phyloP scores from a whole-genome alignment of 2,113 vertebrate species.

The Rhombomys opimus region DNA sequence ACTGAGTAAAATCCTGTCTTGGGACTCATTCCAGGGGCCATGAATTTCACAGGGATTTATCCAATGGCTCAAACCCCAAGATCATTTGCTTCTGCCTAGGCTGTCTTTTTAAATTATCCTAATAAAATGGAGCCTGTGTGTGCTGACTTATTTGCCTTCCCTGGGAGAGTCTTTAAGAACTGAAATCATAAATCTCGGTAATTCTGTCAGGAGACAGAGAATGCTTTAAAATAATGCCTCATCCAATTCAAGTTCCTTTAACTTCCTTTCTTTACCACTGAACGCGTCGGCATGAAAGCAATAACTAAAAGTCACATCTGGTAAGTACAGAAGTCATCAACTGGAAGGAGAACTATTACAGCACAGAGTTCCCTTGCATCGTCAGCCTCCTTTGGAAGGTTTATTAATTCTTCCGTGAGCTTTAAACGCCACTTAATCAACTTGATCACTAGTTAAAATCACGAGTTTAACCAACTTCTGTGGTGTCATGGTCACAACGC shows the following conservation, averaged over 20 bases:
- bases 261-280: not conserved
- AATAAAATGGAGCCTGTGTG: not conserved
- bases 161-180: not conserved
- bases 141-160: slow-evolving; percentile 7
- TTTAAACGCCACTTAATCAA: slow-evolving; percentile 24
- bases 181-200: not conserved
- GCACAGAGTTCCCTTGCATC: not conserved
- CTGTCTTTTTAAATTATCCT: slow-evolving; percentile 23
- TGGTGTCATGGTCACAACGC: not conserved
- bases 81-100: not conserved
- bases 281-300: not conserved
- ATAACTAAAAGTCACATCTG: not conserved
- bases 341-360: not conserved
- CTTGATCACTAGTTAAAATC: not conserved
- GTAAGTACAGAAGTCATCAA: not conserved
- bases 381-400: slow-evolving; percentile 10
- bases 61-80: not conserved
- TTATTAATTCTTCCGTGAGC: not conserved
- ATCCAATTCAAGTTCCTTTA: not conserved
- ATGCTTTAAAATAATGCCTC: not conserved
- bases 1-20: not conserved
- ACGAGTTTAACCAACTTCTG: not conserved
- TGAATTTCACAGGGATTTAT: not conserved
- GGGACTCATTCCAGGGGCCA: not conserved
- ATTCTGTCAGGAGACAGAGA: not conserved